These are phyloP conservation scores for Furcifer pardalis DNA, from an alignment of 2,797 vertebrate genomes.

Conservation along the genomic window DNA sequence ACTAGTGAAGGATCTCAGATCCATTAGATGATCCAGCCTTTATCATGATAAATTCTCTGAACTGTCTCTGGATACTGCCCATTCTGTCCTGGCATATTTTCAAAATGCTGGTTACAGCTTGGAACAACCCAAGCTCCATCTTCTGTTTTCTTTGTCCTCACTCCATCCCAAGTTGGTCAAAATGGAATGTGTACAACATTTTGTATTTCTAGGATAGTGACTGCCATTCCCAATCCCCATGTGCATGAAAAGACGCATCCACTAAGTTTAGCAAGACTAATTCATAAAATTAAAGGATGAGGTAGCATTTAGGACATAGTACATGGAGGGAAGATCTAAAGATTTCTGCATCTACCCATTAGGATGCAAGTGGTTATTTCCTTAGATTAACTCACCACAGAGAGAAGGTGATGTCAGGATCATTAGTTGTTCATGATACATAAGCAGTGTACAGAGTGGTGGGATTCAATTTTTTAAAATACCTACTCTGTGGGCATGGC, in stretches of 20 bases:
- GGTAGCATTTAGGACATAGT: neutral
- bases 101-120: neutral
- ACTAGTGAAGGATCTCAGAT: neutral
- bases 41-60: neutral
- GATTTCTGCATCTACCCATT: no score
- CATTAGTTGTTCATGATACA: neutral
- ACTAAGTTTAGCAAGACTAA: neutral
- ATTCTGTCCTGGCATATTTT: neutral
- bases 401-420: neutral
- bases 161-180: neutral
- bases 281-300: neutral
- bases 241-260: neutral
- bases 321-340: no score
- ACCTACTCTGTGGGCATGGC: no score
- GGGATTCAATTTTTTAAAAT: no score
- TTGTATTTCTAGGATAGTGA: no score
- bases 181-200: neutral
- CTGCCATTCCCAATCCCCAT: no score
- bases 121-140: neutral
- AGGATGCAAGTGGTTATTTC: neutral
- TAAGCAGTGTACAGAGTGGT: no score
- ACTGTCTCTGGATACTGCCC: neutral
- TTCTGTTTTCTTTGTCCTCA: neutral
- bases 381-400: accelerated
- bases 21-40: neutral